phyloP scores from a whole-genome alignment of 2,797 vertebrate species.

The Heterohyrax brucei region DNA sequence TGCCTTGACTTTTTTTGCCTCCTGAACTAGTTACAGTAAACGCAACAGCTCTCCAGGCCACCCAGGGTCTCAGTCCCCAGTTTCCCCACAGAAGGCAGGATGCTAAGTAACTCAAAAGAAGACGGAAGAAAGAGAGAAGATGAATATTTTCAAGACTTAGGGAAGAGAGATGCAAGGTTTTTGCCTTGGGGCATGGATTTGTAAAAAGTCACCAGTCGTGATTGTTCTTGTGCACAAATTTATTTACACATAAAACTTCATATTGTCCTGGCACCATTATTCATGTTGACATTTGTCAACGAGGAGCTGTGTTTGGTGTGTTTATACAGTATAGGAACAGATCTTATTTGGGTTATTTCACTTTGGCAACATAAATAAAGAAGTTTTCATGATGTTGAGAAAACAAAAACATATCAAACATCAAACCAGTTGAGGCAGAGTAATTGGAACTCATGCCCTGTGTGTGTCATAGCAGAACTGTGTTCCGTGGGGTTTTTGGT shows the following conservation, averaged over 20 bases:
- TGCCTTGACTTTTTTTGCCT: neutral
- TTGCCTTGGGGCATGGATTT: neutral
- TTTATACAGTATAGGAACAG: neutral
- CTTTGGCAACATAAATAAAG: neutral
- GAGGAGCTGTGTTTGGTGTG: neutral
- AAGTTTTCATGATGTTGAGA: neutral
- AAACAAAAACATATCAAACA: too few relatives aligned
- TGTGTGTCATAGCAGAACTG: neutral
- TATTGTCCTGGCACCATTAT: neutral
- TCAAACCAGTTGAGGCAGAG: neutral
- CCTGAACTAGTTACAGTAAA: neutral
- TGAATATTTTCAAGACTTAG: rapidly evolving
- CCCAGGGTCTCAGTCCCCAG: neutral
- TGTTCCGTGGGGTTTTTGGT: neutral
- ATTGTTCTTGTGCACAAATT: neutral
- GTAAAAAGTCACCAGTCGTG: neutral
- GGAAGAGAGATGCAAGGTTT: neutral
- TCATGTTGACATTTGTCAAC: neutral
- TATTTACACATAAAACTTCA: neutral
- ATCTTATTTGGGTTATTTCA: neutral
- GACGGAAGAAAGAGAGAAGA: neutral
- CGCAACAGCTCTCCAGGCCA: rapidly evolving
- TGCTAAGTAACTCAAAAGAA: neutral
- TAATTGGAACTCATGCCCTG: neutral
- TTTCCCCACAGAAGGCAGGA: neutral